These are phyloP conservation scores for Ophiothrix spiculata DNA, from an alignment of 35 echinoderm and acorn worm genomes.

Conservation along the genomic window DNA sequence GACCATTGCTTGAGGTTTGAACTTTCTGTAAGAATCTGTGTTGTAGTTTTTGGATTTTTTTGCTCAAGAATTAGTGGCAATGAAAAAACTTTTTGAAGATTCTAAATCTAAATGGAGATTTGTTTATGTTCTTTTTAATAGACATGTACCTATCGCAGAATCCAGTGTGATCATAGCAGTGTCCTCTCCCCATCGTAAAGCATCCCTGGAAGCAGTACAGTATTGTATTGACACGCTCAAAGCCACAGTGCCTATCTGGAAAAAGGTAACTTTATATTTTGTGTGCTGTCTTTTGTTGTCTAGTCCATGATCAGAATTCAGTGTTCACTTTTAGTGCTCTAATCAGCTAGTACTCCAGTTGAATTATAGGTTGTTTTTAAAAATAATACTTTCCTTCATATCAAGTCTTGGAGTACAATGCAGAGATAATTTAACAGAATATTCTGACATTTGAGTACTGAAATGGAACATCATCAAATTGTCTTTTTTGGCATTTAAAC, in stretches of 20 bases:
- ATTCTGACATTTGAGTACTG: no score
- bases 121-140: conserved; percentile 34
- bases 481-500: no score
- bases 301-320: no score
- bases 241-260: conserved; percentile 94
- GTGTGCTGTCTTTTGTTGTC: no score
- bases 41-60: background rate
- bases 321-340: no score
- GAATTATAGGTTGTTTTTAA: no score
- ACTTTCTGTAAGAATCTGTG: background rate
- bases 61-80: background rate
- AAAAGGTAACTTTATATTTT: conserved; percentile 95
- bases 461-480: no score
- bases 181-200: conserved; percentile 85
- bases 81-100: background rate
- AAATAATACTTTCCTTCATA: no score
- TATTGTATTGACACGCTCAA: conserved; percentile 96
- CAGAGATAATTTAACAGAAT: no score
- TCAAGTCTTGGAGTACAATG: no score
- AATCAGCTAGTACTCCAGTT: no score
- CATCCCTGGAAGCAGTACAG: conserved; percentile 80
- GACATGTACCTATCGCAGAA: conserved; percentile 82
- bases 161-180: conserved; percentile 87
- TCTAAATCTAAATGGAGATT: background rate
- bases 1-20: no score